Conservation (phyloP, 2,888 invertebrate species). For the Aphodius granarius region DNA sequence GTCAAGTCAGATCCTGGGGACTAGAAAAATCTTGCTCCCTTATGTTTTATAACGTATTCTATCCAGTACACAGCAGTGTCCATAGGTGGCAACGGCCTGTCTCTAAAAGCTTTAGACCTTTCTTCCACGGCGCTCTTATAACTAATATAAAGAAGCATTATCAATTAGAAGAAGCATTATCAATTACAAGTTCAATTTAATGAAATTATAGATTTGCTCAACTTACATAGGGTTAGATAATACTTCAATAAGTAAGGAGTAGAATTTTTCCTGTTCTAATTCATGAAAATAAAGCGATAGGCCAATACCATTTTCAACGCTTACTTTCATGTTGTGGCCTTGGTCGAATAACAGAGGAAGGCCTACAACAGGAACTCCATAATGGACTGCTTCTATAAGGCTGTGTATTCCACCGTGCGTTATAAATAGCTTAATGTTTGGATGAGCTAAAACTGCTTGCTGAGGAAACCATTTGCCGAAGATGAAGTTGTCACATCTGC, state of each 20-base stretch:
- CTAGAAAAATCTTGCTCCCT: slow-evolving; percentile 33
- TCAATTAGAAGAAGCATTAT: background rate
- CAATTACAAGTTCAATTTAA: no score
- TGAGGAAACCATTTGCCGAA: background rate
- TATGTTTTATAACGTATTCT: slow-evolving; percentile 35
- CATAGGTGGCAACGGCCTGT: slow-evolving; percentile 31
- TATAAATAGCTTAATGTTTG: slow-evolving; percentile 27
- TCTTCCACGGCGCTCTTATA: slow-evolving; percentile 21
- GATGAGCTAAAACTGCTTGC: slow-evolving; percentile 28
- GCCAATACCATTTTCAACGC: slow-evolving; percentile 12
- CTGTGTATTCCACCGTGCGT: slow-evolving; percentile 26
- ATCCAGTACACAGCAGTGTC: slow-evolving; percentile 36
- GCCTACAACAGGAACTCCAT: slow-evolving; percentile 26
- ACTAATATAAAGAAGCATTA: background rate
- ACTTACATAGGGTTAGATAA: slow-evolving; percentile 18
- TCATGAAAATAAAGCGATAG: background rate
- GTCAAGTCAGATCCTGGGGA: slow-evolving; percentile 30
- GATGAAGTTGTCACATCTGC: background rate
- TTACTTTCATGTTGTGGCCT: slow-evolving; percentile 22
- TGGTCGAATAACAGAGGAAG: slow-evolving; percentile 27
- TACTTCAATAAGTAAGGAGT: slow-evolving; percentile 1
- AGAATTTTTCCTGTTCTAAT: slow-evolving; percentile 14
- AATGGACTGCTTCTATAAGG: slow-evolving; percentile 23
- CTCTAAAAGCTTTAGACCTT: slow-evolving; percentile 29
- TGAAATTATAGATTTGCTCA: background rate